A percentile compares a stretch with the other conserved stretches of the same genome.
Evolutionary conservation across 2,888 invertebrate genomes (phyloP).

Genomic region (Mesochorus sp.): DNA sequence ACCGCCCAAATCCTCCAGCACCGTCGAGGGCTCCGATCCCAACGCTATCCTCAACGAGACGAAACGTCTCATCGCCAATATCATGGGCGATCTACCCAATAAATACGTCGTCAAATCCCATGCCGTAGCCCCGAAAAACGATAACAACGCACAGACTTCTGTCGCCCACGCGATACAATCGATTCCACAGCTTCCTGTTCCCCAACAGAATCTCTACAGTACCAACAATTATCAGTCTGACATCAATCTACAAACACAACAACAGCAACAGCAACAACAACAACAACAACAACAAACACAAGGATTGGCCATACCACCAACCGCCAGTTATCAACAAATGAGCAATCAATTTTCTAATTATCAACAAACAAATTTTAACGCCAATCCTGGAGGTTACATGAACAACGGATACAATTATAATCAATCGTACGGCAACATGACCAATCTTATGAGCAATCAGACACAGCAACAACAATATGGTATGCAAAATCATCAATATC

Average conservation of each 20-base stretch:
- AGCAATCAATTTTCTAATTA: slow-evolving; percentile 71
- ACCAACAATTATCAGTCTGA: slow-evolving; percentile 30
- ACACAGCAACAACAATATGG: no score
- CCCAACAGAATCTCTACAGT: slow-evolving; percentile 54
- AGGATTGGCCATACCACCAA: neutral
- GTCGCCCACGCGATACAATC: slow-evolving; percentile 30
- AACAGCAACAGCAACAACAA: slow-evolving; percentile 45
- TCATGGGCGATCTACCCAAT: slow-evolving; percentile 85
- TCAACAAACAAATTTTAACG: slow-evolving; percentile 54
- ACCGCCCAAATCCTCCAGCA: slow-evolving; percentile 63
- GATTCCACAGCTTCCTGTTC: slow-evolving; percentile 47
- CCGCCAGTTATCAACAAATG: slow-evolving; percentile 66
- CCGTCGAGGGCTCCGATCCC: slow-evolving; percentile 77
- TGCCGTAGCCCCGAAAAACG: slow-evolving; percentile 58
- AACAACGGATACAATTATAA: slow-evolving; percentile 78
- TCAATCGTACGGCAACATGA: slow-evolving; percentile 67
- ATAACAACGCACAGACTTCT: slow-evolving; percentile 18
- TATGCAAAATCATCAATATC: slow-evolving; percentile 44
- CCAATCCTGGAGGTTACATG: slow-evolving; percentile 42
- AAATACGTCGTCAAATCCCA: slow-evolving; percentile 77
- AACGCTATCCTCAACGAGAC: slow-evolving; percentile 84
- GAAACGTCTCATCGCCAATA: slow-evolving; percentile 85
- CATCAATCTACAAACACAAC: slow-evolving; percentile 9
- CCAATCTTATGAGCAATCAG: slow-evolving; percentile 68
- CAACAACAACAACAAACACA: slow-evolving; percentile 32